These are phyloP conservation scores for Philaethria dido DNA, from an alignment of 2,888 invertebrate genomes.

Conservation along the genomic window DNA sequence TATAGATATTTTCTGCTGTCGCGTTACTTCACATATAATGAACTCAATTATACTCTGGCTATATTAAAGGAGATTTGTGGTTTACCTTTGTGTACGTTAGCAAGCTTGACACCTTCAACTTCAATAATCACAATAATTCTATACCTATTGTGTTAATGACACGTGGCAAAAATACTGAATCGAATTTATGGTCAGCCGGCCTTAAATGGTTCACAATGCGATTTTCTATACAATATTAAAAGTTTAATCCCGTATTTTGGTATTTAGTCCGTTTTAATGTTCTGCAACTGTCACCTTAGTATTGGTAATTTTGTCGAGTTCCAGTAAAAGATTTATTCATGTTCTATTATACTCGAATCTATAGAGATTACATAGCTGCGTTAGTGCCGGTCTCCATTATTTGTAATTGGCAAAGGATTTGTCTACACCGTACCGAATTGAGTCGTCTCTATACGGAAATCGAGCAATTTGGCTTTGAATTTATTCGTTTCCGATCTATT, in stretches of 20 bases:
- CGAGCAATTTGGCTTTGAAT: slow-evolving; percentile 73
- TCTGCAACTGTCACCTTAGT: slow-evolving; percentile 54
- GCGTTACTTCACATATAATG: background rate
- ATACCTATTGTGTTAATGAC: slow-evolving; percentile 72
- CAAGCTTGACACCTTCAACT: background rate
- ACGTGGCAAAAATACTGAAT: slow-evolving; percentile 66
- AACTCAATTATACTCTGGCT: background rate
- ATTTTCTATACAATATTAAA: slow-evolving; percentile 54
- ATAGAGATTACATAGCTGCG: slow-evolving; percentile 4
- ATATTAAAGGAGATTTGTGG: slow-evolving; percentile 1
- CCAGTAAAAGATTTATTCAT: slow-evolving; percentile 6
- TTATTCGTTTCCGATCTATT: slow-evolving; percentile 69
- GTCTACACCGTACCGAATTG: slow-evolving; percentile 69
- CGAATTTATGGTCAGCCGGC: slow-evolving; percentile 8
- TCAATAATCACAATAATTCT: slow-evolving; percentile 50
- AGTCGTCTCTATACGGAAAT: slow-evolving; percentile 74
- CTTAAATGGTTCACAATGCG: slow-evolving; percentile 55
- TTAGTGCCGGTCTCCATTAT: slow-evolving; percentile 19
- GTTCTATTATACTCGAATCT: slow-evolving; percentile 5
- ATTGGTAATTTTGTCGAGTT: slow-evolving; percentile 46
- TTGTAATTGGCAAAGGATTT: slow-evolving; percentile 53
- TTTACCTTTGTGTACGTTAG: slow-evolving; percentile 11
- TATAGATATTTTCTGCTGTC: background rate
- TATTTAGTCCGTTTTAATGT: slow-evolving; percentile 55
- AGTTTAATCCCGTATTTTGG: slow-evolving; percentile 55